Conservation (phyloP, 2,888 invertebrate species). For the Sesamia inferens region DNA sequence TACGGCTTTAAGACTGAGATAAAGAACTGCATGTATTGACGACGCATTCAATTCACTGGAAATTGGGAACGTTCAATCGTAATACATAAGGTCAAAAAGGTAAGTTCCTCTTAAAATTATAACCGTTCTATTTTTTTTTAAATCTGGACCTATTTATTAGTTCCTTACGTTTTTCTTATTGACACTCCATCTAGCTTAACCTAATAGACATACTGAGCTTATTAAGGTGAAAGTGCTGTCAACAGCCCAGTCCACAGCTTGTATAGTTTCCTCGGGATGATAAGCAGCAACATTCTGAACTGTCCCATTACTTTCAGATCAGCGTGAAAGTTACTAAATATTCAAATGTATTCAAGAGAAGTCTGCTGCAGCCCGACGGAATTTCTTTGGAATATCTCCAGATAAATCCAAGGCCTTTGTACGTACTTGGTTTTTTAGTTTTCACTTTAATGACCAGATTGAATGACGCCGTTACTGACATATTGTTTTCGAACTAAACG, state of each 20-base stretch:
- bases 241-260: slow-evolving; percentile 2
- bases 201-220: not conserved
- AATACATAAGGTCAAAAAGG: not conserved
- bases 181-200: slow-evolving; percentile 11
- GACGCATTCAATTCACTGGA: slow-evolving; percentile 10
- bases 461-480: slow-evolving; percentile 16
- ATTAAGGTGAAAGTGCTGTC: slow-evolving; percentile 5
- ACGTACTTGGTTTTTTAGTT: slow-evolving; percentile 5
- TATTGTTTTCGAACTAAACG: slow-evolving; percentile 44
- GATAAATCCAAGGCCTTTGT: slow-evolving; percentile 11
- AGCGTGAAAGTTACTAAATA: slow-evolving; percentile 38
- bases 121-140: not conserved
- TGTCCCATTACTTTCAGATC: slow-evolving; percentile 43
- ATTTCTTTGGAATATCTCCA: slow-evolving; percentile 42
- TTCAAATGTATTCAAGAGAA: slow-evolving; percentile 48
- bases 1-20: slow-evolving; percentile 19
- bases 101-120: not conserved
- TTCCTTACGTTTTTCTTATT: not conserved
- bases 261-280: slow-evolving; percentile 16
- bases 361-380: slow-evolving; percentile 5
- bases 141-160: not conserved
- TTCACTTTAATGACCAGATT: slow-evolving; percentile 21
- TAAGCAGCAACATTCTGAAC: slow-evolving; percentile 11
- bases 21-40: slow-evolving; percentile 14
- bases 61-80: slow-evolving; percentile 3